These are phyloP conservation scores for Nematostella vectensis DNA, from an alignment of 92 coral and sea anemone species.

Conservation along the genomic window DNA sequence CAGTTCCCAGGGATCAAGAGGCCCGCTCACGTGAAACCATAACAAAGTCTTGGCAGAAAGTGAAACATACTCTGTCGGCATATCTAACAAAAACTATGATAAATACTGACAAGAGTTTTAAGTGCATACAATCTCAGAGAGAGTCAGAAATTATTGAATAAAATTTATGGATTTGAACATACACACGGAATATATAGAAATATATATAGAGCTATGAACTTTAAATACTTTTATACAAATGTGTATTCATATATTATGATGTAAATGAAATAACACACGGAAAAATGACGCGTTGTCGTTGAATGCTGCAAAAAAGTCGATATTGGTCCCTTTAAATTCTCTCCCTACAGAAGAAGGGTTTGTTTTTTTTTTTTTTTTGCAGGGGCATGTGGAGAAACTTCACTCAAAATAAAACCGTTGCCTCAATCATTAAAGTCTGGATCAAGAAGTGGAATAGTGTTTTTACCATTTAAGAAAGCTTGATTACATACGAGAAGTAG, in stretches of 20 bases:
- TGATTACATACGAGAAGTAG: too few species aligned
- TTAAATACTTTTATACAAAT: slow-evolving; percentile 6
- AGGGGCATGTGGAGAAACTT: not conserved
- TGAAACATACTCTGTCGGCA: not conserved
- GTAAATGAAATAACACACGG: not conserved
- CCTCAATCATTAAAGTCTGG: too few species aligned
- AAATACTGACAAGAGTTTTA: not conserved
- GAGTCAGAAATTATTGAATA: not conserved
- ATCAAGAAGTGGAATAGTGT: too few species aligned
- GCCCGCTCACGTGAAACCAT: slow-evolving; percentile 26
- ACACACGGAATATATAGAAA: too few species aligned
- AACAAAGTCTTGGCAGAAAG: not conserved
- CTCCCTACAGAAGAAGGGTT: too few species aligned
- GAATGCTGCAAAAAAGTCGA: too few species aligned
- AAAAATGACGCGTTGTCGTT: not conserved
- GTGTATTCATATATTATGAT: not conserved
- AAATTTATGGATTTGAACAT: not conserved
- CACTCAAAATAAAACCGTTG: too few species aligned
- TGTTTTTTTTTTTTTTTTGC: not conserved
- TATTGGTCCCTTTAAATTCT: too few species aligned
- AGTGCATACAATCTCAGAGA: too few species aligned
- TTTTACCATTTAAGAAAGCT: too few species aligned
- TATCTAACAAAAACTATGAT: slow-evolving; percentile 1
- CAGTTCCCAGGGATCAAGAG: slow-evolving; percentile 17
- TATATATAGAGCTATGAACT: not conserved